Evolutionary conservation across 2,797 vertebrate genomes (phyloP), one percentile per base, ranked within the genome.

Genomic region (Buceros bicornis): DNA sequence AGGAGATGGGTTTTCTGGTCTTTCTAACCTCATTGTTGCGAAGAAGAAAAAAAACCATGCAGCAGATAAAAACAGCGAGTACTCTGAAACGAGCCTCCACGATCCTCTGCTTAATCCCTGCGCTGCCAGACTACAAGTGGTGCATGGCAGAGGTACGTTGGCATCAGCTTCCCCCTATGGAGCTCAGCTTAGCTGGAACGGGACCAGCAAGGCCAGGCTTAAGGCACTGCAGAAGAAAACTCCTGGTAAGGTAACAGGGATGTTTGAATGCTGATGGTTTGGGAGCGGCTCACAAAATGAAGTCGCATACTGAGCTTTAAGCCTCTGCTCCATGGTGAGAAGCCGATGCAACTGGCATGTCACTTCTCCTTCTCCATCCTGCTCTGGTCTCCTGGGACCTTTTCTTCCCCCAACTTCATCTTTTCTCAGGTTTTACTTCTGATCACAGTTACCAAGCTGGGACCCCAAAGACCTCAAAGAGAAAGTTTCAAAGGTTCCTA

Each of bases 231-330:
- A 87, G 43, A 24, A 70, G 66, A 22, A 12, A 69, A 26, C 5
- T 2, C 50, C 28, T 8, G 42, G 33, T 65, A 45, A 65, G 33
- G 8, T 33, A 21, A 31, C 8, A 15, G 16, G 22, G 62, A 19
- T 28, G 29, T 47, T 79, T 58, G 5, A 35, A 12, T 3, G 54
- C 35, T 37, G 82, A 5, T 22, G 17, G 58, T 19, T 71, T 25
- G 15, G 22, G 71, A 94, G 67, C 3, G 22, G 33, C 79, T 82
- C 87, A 51, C 81, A 93, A 82, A 94, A 82, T 19, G 87, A 77
- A 87, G 61, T 72, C 48, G 5, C 24, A 7, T n/a, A 6, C 7
- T 61, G 71, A 29, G 87, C 60, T 81, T 14, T 16, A 33, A 80
- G 58, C 21, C 42, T 91, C 65, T 58, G 26, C 73, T 76, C 13